Percentiles rank a stretch among this genome's conserved stretches.
These are phyloP conservation scores for Dendroctonus ponderosae DNA, from an alignment of 1,140 invertebrate species.

Conservation along the genomic window DNA sequence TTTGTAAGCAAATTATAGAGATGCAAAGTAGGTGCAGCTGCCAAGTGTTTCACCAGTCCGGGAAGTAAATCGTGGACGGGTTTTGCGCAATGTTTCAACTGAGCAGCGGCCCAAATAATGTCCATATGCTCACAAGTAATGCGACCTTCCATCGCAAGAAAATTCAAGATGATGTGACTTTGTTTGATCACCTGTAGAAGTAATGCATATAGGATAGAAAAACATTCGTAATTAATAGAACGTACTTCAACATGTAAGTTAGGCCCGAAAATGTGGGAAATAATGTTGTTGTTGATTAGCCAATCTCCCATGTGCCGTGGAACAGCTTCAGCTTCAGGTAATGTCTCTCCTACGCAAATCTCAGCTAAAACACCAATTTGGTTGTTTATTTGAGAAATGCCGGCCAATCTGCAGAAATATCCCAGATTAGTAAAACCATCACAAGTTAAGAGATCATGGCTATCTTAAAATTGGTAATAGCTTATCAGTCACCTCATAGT, in stretches of 20 bases:
- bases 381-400: constrained; percentile 91
- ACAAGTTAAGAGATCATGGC: neutral
- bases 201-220: neutral
- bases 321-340: constrained; percentile 77
- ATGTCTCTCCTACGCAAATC: constrained; percentile 80
- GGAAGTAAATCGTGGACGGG: constrained; percentile 89
- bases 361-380: constrained; percentile 90
- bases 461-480: neutral
- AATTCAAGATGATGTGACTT: constrained; percentile 89
- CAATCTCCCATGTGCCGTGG: constrained; percentile 83
- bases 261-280: constrained; percentile 92
- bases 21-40: constrained; percentile 82
- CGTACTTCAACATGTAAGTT: constrained; percentile 90
- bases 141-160: constrained; percentile 86
- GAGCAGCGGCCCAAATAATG: constrained; percentile 89
- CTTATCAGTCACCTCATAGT: constrained; percentile 68
- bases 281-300: constrained; percentile 87
- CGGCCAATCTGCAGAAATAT: constrained; percentile 58
- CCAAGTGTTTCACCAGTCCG: constrained; percentile 85
- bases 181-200: constrained; percentile 79
- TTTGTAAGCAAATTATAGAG: constrained; percentile 80
- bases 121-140: constrained; percentile 90
- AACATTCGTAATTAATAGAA: neutral
- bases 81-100: constrained; percentile 90
- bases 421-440: neutral